Percentiles rank a stretch among this genome's conserved stretches.
phyloP scores from a whole-genome alignment of 2,797 vertebrate species.

The Melanotaenia trifasciata region DNA sequence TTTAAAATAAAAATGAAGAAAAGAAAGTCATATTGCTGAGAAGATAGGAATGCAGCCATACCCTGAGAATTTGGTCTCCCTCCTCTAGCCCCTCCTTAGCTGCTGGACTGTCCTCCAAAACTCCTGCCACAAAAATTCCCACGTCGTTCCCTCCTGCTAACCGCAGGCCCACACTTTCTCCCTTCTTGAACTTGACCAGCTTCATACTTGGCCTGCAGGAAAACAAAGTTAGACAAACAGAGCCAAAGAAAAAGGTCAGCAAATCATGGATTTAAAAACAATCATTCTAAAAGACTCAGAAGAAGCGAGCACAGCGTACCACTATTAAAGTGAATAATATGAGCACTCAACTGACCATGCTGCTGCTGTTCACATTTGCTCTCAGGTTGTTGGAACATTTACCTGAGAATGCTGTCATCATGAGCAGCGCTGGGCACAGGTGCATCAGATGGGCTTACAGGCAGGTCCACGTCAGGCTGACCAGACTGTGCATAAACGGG shows the following conservation, averaged over 20 bases:
- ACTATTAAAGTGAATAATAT: constrained; percentile 1
- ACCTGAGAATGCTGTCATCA: constrained; percentile 96
- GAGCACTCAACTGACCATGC: background rate
- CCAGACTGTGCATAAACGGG: constrained; percentile 97
- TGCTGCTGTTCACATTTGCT: background rate
- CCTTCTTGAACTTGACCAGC: constrained; percentile 98
- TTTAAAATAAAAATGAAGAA: background rate
- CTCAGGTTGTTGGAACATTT: constrained; percentile 12
- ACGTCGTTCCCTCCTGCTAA: constrained; percentile 97
- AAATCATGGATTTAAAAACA: constrained; percentile 26
- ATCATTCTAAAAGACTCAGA: constrained; percentile 12
- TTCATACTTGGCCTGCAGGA: constrained; percentile 95
- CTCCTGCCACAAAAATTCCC: constrained; percentile 97
- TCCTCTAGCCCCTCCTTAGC: constrained; percentile 97
- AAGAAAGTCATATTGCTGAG: background rate
- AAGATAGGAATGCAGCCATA: constrained; percentile 60
- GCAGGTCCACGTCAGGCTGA: constrained; percentile 97
- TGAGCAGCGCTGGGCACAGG: constrained; percentile 91
- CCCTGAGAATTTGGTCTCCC: constrained; percentile 98
- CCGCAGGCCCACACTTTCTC: constrained; percentile 95
- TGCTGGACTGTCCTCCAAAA: constrained; percentile 96
- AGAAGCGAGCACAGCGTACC: background rate
- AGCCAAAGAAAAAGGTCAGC: constrained; percentile 22
- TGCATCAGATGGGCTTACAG: constrained; percentile 95
- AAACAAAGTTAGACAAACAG: constrained; percentile 28